Percentiles rank a stretch among this genome's conserved stretches.
phyloP scores from a whole-genome alignment of 2,888 invertebrate genomes.

The Melanotus villosus region DNA sequence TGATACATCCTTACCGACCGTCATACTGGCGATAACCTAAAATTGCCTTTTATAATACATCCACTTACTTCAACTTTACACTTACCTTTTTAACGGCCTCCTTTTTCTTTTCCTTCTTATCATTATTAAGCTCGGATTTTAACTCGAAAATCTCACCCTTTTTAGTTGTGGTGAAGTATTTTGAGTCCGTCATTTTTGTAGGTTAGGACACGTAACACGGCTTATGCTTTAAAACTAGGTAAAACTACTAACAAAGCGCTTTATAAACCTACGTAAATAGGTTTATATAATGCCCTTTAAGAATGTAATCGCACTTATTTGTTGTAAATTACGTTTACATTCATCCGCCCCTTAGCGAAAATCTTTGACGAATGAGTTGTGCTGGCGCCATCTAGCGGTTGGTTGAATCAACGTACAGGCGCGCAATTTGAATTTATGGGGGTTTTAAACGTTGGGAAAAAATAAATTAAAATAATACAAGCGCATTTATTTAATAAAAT shows the following conservation, averaged over 20 bases:
- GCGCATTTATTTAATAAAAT: conserved; percentile 52
- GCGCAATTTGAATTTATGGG: no score
- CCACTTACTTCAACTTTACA: no score
- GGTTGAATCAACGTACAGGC: no score
- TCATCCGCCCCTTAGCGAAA: no score
- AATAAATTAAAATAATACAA: conserved; percentile 45
- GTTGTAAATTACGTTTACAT: no score
- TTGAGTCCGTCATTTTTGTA: conserved; percentile 94
- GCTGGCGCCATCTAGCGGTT: background rate
- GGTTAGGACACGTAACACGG: background rate
- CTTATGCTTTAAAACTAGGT: background rate
- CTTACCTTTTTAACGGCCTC: conserved; percentile 99
- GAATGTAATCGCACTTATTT: no score
- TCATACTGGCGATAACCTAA: conserved; percentile 99
- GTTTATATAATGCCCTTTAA: no score
- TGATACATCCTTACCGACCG: conserved; percentile 99
- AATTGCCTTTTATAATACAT: no score
- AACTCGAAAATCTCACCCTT: conserved; percentile 99
- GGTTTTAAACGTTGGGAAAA: no score
- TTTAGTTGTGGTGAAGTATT: conserved; percentile 99
- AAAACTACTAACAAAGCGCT: no score
- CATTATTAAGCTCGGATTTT: conserved; percentile 98
- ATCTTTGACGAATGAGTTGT: background rate
- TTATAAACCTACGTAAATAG: no score
- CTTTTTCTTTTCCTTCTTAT: conserved; percentile 99